These are phyloP conservation scores for Penaeus chinensis DNA, from an alignment of 1,140 invertebrate species.

Conservation along the genomic window DNA sequence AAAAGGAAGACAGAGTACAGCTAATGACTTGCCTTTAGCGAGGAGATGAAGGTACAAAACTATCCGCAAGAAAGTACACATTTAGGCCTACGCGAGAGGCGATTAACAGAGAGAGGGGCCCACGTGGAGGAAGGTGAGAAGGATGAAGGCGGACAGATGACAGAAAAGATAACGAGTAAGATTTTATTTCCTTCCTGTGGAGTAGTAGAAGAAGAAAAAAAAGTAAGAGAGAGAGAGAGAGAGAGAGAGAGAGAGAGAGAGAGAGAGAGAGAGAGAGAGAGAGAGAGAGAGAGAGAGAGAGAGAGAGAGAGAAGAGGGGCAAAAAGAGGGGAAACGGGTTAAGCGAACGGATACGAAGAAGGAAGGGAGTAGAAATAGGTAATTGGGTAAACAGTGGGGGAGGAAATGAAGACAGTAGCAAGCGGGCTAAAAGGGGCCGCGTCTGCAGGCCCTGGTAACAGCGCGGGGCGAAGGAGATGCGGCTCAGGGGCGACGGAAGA, in stretches of 20 bases:
- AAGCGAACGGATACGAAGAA: not conserved
- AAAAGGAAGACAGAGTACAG: too few species aligned
- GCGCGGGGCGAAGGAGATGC: too few species aligned
- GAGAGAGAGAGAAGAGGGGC: not conserved
- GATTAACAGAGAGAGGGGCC: too few species aligned
- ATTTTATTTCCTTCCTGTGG: not conserved
- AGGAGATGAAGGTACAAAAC: too few species aligned
- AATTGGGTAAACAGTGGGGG: not conserved
- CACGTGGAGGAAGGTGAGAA: too few species aligned
- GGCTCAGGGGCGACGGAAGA: too few species aligned
- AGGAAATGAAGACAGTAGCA: not conserved
- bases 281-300: not conserved
- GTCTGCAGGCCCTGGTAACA: too few species aligned
- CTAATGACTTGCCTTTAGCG: too few species aligned
- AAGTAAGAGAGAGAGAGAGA: not conserved
- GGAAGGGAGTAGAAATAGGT: not conserved
- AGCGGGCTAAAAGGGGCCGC: not conserved
- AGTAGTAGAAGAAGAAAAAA: not conserved
- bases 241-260: not conserved
- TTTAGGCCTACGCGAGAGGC: too few species aligned
- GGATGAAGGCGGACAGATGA: too few species aligned
- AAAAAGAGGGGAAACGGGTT: not conserved
- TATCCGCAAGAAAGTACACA: too few species aligned
- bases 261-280: not conserved
- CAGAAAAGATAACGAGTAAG: not conserved